Conservation (phyloP, 2,797 vertebrate genomes). For the Schizothorax lantsangensis region DNA sequence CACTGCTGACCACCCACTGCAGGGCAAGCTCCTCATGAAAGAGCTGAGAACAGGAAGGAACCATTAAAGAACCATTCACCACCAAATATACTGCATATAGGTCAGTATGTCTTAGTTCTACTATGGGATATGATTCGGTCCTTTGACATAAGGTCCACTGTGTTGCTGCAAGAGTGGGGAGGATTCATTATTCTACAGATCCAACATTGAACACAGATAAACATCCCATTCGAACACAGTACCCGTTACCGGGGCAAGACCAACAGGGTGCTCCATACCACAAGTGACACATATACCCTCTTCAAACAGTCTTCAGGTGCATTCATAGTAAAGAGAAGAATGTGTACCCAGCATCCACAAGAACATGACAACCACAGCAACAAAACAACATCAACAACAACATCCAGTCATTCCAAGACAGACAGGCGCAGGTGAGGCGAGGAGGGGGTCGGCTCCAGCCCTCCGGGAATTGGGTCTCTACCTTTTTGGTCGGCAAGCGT, state of each 20-base stretch:
- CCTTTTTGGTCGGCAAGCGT: constrained; percentile 99
- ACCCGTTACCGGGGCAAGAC: constrained; percentile 31
- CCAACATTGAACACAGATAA: constrained; percentile 30
- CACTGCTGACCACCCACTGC: constrained; percentile 99
- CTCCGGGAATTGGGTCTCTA: constrained; percentile 87
- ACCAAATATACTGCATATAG: constrained; percentile 20
- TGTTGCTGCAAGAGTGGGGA: constrained; percentile 56
- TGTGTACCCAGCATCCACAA: constrained; percentile 75
- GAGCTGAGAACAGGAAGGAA: constrained; percentile 78
- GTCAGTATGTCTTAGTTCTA: constrained; percentile 33
- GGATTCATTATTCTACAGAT: constrained; percentile 55
- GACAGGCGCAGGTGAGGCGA: constrained; percentile 67
- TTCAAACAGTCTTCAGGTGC: constrained; percentile 48
- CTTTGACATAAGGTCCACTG: constrained; percentile 55
- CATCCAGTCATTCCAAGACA: constrained; percentile 75
- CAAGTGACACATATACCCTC: constrained; percentile 27
- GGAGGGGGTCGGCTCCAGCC: constrained; percentile 71
- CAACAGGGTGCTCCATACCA: constrained; percentile 27
- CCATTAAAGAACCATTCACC: constrained; percentile 28
- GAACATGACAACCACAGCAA: constrained; percentile 78
- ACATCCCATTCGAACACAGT: constrained; percentile 11
- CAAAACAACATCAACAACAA: constrained; percentile 74
- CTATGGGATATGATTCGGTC: constrained; percentile 28
- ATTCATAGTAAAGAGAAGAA: constrained; percentile 68
- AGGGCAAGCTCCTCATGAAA: constrained; percentile 98